phyloP scores from a whole-genome alignment of 1,140 invertebrate species.

The Lepidurus couesii region DNA sequence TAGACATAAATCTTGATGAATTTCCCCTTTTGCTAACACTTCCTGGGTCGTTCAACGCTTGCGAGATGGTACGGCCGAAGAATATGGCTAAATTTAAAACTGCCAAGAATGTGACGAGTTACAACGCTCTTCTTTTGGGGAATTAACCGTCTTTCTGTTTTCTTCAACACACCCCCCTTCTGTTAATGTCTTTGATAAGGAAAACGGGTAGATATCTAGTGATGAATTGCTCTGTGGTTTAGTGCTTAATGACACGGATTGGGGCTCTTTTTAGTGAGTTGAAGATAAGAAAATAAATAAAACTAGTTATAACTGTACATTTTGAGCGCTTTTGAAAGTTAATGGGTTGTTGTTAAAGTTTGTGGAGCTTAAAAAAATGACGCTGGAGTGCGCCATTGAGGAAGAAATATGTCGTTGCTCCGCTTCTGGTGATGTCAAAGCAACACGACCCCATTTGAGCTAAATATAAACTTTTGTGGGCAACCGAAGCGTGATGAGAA shows the following conservation, averaged over 20 bases:
- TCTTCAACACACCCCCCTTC: background rate
- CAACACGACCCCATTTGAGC: background rate
- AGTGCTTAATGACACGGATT: too few species aligned
- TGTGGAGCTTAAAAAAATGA: background rate
- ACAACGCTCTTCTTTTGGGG: background rate
- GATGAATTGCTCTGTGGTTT: too few species aligned
- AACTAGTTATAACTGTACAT: background rate
- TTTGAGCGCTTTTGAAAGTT: background rate
- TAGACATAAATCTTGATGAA: background rate
- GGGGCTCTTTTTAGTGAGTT: too few species aligned
- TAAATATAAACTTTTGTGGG: background rate
- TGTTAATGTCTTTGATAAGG: too few species aligned
- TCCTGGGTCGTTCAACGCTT: constrained; percentile 3
- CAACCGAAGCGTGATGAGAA: background rate
- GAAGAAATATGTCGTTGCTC: background rate
- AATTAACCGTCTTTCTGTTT: background rate
- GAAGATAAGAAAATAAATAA: background rate
- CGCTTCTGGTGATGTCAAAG: background rate
- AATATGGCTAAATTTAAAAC: constrained; percentile 13
- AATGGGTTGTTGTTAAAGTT: background rate
- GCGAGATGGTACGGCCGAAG: background rate
- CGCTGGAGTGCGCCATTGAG: background rate
- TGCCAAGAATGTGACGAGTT: background rate
- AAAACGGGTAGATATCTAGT: too few species aligned
- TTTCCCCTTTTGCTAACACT: background rate